A percentile compares a stretch with the other conserved stretches of the same genome.
Conservation (phyloP, 2,113 vertebrate species). For the Apaloderma vittatum region DNA sequence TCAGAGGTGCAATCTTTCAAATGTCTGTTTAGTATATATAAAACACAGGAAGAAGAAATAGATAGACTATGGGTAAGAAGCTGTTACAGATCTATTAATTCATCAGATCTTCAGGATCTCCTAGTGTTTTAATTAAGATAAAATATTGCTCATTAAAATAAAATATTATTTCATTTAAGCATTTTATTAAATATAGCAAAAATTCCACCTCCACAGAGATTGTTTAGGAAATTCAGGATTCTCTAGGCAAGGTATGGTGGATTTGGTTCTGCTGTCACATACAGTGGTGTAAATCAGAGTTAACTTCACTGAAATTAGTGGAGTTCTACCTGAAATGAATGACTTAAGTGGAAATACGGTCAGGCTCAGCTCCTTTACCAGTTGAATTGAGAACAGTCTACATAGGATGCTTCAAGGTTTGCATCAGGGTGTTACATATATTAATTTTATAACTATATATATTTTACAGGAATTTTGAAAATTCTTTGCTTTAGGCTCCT, state of each 20-base stretch:
- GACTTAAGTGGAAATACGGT: background rate
- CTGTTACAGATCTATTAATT: background rate
- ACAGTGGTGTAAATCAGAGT: background rate
- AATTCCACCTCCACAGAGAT: background rate
- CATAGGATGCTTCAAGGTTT: background rate
- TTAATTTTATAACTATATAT: background rate
- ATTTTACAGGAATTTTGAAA: background rate
- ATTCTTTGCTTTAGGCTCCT: background rate
- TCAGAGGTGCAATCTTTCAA: background rate
- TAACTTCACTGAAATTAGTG: background rate
- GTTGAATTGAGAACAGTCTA: background rate
- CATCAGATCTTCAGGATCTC: background rate
- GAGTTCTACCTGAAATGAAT: background rate
- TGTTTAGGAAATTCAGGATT: background rate
- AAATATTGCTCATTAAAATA: background rate
- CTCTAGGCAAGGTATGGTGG: background rate
- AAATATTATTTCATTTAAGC: background rate
- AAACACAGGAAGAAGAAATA: background rate
- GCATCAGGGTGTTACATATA: background rate
- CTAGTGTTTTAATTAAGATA: slow-evolving; percentile 5
- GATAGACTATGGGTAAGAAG: background rate
- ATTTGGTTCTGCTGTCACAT: background rate
- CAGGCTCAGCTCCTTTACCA: background rate
- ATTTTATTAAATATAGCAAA: background rate
- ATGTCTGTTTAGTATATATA: background rate